Base-by-base conservation (phyloP, 2,113 vertebrate genomes). In the Brachyhypopomus occidentalis region DNA sequence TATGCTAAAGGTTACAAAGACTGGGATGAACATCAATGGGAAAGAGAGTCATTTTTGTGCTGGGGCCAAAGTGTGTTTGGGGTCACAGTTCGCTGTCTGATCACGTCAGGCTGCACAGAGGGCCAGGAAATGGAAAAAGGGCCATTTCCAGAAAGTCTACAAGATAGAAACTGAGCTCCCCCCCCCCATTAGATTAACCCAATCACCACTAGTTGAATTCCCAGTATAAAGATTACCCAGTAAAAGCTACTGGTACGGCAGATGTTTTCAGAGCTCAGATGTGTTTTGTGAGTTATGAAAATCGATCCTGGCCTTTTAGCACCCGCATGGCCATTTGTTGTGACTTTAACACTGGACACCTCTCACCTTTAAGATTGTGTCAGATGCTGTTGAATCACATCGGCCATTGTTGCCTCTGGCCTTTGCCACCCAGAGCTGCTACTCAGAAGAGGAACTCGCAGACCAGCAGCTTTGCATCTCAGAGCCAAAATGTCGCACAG, bases 1-100 rank as follows among this genome's bases (percentile, higher is more conserved):
- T 30, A 30, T 30, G 30, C 30, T 30, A 30, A 30, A 30, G 30
- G 30, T 30, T 30, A 30, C 3, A 30, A 3, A 30, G 30, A 30
- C 30, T 30, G 30, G 30, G 30, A 30, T 30, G 30, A 30, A 30
- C 30, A 30, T 30, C 30, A 30, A 30, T 30, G 30, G 30, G 3
- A 30, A 30, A 30, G 30, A 30, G 30, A 30, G 3, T 30, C 30
- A 30, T 30, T 30, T 30, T 30, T 30, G 30, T 30, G 30, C 30
- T 30, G 30, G 30, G 30, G 74, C 77, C 79, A 73, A 27, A 25
- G 62, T 56, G 30, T 1, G 56, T 52, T 80, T 67, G 34, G 27
- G 20, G 48, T 52, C 48, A 73, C 69, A 72, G 20, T 73, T 77
- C 45, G 45, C 60, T 48, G 74, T 58, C 74, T 52, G 78, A 80